Conservation (phyloP, 2,888 invertebrate genomes). For the Aradus depressus region DNA sequence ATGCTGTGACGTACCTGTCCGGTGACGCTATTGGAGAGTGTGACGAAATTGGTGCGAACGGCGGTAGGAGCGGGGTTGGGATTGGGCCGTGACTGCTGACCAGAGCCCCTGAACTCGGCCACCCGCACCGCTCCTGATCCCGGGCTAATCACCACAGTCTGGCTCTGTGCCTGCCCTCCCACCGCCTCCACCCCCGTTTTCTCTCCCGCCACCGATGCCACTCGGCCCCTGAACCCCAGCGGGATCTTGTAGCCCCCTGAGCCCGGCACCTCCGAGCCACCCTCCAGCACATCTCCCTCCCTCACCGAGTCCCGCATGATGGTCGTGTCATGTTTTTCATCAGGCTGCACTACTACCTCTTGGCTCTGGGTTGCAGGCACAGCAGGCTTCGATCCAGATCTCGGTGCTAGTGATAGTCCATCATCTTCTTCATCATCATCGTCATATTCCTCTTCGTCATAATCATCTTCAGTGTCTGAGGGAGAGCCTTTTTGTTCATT, state of each 20-base stretch:
- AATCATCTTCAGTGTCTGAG: constrained; percentile 6
- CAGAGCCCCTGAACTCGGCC: constrained; percentile 5
- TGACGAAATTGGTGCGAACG: constrained; percentile 54
- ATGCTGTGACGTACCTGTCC: constrained; percentile 56
- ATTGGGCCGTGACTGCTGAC: constrained; percentile 4
- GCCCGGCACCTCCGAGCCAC: constrained; percentile 56
- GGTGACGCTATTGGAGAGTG: constrained; percentile 68
- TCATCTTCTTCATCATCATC: constrained; percentile 36
- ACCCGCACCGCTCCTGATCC: constrained; percentile 39
- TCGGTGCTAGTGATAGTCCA: constrained; percentile 20
- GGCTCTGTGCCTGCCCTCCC: constrained; percentile 53
- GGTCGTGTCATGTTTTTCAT: constrained; percentile 47
- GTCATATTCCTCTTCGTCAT: constrained; percentile 48
- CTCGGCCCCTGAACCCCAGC: constrained; percentile 53
- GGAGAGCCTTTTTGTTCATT: constrained; percentile 1
- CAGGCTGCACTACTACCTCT: constrained; percentile 48
- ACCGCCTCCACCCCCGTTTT: constrained; percentile 45
- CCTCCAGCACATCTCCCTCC: constrained; percentile 48
- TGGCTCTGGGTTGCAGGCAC: constrained; percentile 47
- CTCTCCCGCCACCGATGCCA: constrained; percentile 50
- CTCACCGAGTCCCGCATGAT: constrained; percentile 49
- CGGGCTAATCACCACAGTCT: constrained; percentile 45
- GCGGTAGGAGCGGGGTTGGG: constrained; percentile 10
- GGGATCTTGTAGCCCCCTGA: constrained; percentile 56
- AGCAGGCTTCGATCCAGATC: constrained; percentile 31